Evolutionary conservation across 2,888 invertebrate genomes (phyloP).

Genomic region (Caenorhabditis sinica): DNA sequence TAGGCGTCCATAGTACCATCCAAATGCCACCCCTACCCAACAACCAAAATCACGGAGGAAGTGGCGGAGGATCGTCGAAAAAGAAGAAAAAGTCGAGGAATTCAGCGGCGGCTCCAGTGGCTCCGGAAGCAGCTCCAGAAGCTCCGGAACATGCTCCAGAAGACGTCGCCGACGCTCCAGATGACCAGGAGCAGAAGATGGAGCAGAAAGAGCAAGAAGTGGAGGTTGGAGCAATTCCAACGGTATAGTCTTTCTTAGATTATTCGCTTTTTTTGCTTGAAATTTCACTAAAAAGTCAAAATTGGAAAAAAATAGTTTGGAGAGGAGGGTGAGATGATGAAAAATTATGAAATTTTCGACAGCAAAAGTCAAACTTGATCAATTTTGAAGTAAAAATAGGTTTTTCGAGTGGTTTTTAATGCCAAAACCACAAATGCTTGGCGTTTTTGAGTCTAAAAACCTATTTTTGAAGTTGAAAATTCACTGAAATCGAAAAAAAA

Average conservation of each 20-base stretch:
- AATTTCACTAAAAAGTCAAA: not conserved
- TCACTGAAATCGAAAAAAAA: too few relatives aligned
- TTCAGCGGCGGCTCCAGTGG: not conserved
- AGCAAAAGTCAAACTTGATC: not conserved
- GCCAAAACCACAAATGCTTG: too few relatives aligned
- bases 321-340: not conserved
- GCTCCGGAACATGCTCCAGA: not conserved
- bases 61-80: not conserved
- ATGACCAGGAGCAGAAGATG: not conserved
- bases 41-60: not conserved
- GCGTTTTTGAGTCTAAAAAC: too few relatives aligned
- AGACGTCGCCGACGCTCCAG: not conserved
- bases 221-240: not conserved
- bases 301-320: not conserved
- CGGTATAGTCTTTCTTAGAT: not conserved
- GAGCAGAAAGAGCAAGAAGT: too few relatives aligned
- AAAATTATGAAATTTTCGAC: not conserved
- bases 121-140: not conserved
- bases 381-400: too few relatives aligned
- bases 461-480: too few relatives aligned
- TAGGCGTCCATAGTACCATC: too few relatives aligned
- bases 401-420: too few relatives aligned
- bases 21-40: not conserved
- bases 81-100: not conserved
- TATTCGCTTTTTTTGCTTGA: not conserved